Evolutionary conservation across 2,797 vertebrate genomes (phyloP).

Genomic region (Myripristis murdjan): DNA sequence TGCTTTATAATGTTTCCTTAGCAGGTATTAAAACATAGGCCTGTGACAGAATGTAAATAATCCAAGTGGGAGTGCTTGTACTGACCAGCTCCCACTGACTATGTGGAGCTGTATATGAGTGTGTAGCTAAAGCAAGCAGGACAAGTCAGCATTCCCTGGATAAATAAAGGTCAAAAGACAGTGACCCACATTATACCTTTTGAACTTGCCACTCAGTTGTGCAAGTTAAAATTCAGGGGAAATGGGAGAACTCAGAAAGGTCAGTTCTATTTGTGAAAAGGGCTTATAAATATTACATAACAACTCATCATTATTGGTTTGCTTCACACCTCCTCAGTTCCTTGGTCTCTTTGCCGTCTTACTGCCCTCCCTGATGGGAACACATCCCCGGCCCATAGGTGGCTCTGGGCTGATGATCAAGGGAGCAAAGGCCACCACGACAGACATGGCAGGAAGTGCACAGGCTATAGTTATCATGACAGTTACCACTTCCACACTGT

Average conservation of each 20-base stretch:
- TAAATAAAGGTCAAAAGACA: constrained; percentile 57
- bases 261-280: constrained; percentile 67
- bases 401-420: background rate
- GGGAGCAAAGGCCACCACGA: too few species aligned
- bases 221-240: constrained; percentile 76
- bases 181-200: constrained; percentile 39
- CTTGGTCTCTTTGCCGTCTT: constrained; percentile 20
- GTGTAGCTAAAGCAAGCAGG: constrained; percentile 11
- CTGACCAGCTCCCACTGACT: too few species aligned
- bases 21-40: too few species aligned
- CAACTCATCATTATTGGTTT: constrained; percentile 71
- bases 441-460: too few species aligned
- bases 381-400: background rate
- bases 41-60: too few species aligned
- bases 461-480: too few species aligned
- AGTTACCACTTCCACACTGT: too few species aligned
- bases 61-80: too few species aligned
- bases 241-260: constrained; percentile 68
- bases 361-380: constrained; percentile 38
- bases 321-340: constrained; percentile 40
- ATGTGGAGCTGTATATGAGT: background rate
- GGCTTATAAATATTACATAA: constrained; percentile 83
- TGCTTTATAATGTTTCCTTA: too few species aligned
- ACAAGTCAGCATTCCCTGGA: constrained; percentile 23
- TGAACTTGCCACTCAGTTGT: constrained; percentile 49